phyloP scores from a whole-genome alignment of 2,888 invertebrate genomes.

The Erannis defoliaria region DNA sequence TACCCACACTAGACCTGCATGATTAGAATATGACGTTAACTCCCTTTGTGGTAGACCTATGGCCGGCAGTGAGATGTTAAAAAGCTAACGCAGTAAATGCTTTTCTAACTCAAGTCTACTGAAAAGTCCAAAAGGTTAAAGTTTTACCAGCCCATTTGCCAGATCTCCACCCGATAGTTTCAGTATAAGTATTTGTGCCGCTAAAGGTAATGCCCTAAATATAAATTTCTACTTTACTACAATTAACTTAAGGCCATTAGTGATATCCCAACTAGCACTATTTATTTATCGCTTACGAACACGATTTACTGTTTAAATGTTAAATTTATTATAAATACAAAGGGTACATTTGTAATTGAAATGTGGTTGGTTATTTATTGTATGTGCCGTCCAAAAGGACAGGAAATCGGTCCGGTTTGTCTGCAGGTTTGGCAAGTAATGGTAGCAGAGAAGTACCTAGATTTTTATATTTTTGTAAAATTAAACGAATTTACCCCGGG shows the following conservation, averaged over 20 bases:
- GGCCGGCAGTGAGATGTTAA: too few relatives aligned
- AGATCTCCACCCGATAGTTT: constrained; percentile 7
- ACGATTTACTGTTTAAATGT: background rate
- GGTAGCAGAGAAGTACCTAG: constrained; percentile 46
- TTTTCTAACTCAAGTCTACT: too few relatives aligned
- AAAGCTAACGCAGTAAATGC: too few relatives aligned
- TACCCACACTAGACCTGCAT: too few relatives aligned
- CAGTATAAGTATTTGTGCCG: background rate
- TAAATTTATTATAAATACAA: constrained; percentile 14
- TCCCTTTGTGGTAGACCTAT: too few relatives aligned
- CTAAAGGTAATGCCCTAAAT: background rate
- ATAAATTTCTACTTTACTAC: background rate
- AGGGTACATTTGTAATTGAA: constrained; percentile 23
- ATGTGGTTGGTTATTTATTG: constrained; percentile 44
- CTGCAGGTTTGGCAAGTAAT: constrained; percentile 51
- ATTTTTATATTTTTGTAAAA: too few relatives aligned
- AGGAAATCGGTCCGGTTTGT: constrained; percentile 73
- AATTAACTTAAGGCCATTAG: constrained; percentile 5
- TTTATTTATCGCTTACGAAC: background rate
- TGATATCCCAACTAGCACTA: constrained; percentile 14
- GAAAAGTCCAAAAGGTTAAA: background rate
- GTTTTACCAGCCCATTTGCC: constrained; percentile 7
- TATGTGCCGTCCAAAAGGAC: constrained; percentile 45
- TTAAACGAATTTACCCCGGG: too few relatives aligned
- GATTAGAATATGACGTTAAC: too few relatives aligned